Percentiles rank a stretch among this genome's conserved stretches.
Evolutionary conservation across 2,888 invertebrate genomes (phyloP).

Genomic region (Marronus borbonicus): DNA sequence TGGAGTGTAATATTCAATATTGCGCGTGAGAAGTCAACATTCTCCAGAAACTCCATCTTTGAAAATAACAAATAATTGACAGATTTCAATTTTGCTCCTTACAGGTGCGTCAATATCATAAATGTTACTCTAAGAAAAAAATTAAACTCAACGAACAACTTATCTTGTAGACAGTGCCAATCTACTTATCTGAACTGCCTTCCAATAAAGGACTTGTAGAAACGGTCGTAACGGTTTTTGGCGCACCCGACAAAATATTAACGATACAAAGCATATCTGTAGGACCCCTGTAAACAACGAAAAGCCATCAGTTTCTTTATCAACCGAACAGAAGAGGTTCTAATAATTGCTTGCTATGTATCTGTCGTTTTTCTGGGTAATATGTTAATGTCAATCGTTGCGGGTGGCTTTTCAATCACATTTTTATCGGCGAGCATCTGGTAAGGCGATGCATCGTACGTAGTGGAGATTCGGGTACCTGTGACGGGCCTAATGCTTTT

Average conservation of each 20-base stretch:
- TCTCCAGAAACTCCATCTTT: too few species aligned
- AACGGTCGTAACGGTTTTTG: slow-evolving; percentile 17
- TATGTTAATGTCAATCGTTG: slow-evolving; percentile 40
- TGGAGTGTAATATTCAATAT: too few species aligned
- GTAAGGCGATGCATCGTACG: slow-evolving; percentile 56
- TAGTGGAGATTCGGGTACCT: slow-evolving; percentile 61
- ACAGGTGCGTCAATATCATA: too few species aligned
- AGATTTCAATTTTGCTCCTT: too few species aligned
- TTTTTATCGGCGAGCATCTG: slow-evolving; percentile 47
- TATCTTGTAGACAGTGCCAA: neutral
- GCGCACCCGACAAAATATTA: slow-evolving; percentile 26
- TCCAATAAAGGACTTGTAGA: slow-evolving; percentile 16
- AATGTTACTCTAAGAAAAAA: neutral
- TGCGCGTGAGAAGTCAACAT: too few species aligned
- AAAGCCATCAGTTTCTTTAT: slow-evolving; percentile 37
- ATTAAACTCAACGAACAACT: neutral
- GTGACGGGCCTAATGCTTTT: slow-evolving; percentile 49
- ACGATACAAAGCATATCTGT: slow-evolving; percentile 19
- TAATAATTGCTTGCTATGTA: slow-evolving; percentile 41
- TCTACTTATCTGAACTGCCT: slow-evolving; percentile 13
- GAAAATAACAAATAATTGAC: too few species aligned
- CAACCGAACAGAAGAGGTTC: slow-evolving; percentile 37
- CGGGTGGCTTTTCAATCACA: slow-evolving; percentile 48
- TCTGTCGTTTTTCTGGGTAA: slow-evolving; percentile 21
- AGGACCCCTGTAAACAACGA: slow-evolving; percentile 35